phyloP scores from a whole-genome alignment of 2,888 invertebrate species.

The Platycheirus rosarum region DNA sequence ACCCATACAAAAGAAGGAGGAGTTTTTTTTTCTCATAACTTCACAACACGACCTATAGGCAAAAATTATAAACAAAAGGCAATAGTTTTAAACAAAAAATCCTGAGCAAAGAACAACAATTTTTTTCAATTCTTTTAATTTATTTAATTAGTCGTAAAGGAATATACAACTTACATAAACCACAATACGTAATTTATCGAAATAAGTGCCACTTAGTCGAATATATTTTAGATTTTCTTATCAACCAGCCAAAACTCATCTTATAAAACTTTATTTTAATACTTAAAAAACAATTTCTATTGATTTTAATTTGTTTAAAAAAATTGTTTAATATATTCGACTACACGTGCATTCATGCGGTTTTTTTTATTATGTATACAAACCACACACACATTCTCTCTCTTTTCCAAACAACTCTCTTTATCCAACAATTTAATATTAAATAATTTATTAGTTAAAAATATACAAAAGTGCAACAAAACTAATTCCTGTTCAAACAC shows the following conservation, averaged over 20 bases:
- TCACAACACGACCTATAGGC: conserved; percentile 74
- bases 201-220: conserved; percentile 8
- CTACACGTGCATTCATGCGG: background rate
- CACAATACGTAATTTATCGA: conserved; percentile 32
- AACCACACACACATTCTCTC: conserved; percentile 48
- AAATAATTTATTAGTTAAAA: conserved; percentile 23
- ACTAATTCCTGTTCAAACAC: conserved; percentile 63
- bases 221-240: conserved; percentile 15
- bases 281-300: no score
- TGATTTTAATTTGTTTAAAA: no score
- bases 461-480: conserved; percentile 49
- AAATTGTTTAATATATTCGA: background rate
- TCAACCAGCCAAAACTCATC: background rate
- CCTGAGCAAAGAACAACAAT: conserved; percentile 71
- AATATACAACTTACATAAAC: conserved; percentile 37
- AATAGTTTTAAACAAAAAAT: conserved; percentile 64
- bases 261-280: background rate
- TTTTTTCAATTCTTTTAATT: conserved; percentile 67
- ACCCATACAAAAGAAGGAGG: conserved; percentile 67
- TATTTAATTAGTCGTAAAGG: conserved; percentile 63
- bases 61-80: conserved; percentile 24
- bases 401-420: conserved; percentile 49
- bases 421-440: conserved; percentile 36
- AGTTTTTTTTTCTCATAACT: conserved; percentile 75
- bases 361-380: conserved; percentile 31